Evolutionary conservation across 2,888 invertebrate species (phyloP).

Genomic region (Rhamnusium bicolor): DNA sequence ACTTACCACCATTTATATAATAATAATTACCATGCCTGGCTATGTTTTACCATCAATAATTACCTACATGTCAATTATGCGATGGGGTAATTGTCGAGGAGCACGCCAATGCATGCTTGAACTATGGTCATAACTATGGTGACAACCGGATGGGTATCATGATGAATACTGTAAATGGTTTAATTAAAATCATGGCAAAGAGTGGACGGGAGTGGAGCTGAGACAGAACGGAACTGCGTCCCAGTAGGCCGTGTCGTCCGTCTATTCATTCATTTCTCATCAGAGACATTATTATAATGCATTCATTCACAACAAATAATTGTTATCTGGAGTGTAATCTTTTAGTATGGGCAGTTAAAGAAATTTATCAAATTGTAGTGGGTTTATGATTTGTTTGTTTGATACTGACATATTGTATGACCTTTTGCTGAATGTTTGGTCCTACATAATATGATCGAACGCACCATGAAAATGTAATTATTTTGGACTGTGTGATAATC

Average conservation of each 20-base stretch:
- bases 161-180: constrained; percentile 48
- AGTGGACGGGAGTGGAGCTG: constrained; percentile 47
- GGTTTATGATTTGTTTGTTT: no score
- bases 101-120: constrained; percentile 24
- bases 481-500: no score
- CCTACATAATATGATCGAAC: no score
- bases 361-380: neutral
- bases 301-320: constrained; percentile 53
- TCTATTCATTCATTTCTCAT: constrained; percentile 57
- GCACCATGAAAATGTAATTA: no score
- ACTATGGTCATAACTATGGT: constrained; percentile 28
- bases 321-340: constrained; percentile 48
- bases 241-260: constrained; percentile 55
- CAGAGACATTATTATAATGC: constrained; percentile 57
- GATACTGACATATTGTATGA: no score
- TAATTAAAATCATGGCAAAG: constrained; percentile 52
- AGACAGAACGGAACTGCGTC: constrained; percentile 59
- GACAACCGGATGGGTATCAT: constrained; percentile 48
- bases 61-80: neutral
- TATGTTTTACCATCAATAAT: no score
- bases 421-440: no score
- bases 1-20: neutral
- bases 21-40: constrained; percentile 1
- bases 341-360: constrained; percentile 42
- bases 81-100: neutral